Percentiles rank a stretch among this genome's conserved stretches.
These are phyloP conservation scores for Microctenopoma stevenorrisi DNA, from an alignment of 2,797 vertebrate genomes.

Conservation along the genomic window DNA sequence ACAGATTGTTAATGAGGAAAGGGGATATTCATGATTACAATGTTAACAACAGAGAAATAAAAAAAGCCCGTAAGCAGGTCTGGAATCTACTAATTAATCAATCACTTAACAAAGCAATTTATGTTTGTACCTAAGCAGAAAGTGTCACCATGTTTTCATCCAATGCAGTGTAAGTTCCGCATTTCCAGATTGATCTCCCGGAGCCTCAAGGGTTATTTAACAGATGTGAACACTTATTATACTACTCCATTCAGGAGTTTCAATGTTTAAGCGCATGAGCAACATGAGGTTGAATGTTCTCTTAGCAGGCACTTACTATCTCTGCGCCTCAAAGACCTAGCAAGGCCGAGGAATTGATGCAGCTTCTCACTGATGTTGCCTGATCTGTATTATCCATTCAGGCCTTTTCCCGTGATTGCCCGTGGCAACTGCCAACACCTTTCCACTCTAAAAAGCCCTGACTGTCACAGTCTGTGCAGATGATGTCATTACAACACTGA, in stretches of 20 bases:
- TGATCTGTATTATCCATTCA: slow-evolving; percentile 71
- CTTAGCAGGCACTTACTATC: not conserved
- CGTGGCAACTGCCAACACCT: slow-evolving; percentile 71
- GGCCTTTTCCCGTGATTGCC: slow-evolving; percentile 62
- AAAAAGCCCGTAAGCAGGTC: not conserved
- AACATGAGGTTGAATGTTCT: slow-evolving; percentile 20
- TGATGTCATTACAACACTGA: slow-evolving; percentile 77
- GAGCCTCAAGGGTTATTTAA: slow-evolving; percentile 28
- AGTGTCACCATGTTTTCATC: slow-evolving; percentile 25
- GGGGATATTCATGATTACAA: slow-evolving; percentile 17
- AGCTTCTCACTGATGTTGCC: slow-evolving; percentile 59
- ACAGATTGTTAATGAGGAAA: slow-evolving; percentile 22
- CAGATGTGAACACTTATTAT: slow-evolving; percentile 30
- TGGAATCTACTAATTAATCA: slow-evolving; percentile 25
- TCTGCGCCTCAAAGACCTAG: slow-evolving; percentile 41
- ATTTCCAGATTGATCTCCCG: slow-evolving; percentile 20
- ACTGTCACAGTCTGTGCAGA: slow-evolving; percentile 73
- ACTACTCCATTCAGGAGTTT: not conserved
- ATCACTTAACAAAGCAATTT: slow-evolving; percentile 18
- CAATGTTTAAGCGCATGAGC: slow-evolving; percentile 8
- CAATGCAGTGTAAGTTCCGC: slow-evolving; percentile 24
- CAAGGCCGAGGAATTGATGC: slow-evolving; percentile 49
- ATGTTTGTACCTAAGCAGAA: slow-evolving; percentile 26
- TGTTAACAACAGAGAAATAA: slow-evolving; percentile 4
- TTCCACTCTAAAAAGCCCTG: slow-evolving; percentile 64